Evolutionary conservation across 2,797 vertebrate genomes (phyloP).

Genomic region (Hippoglossus hippoglossus): DNA sequence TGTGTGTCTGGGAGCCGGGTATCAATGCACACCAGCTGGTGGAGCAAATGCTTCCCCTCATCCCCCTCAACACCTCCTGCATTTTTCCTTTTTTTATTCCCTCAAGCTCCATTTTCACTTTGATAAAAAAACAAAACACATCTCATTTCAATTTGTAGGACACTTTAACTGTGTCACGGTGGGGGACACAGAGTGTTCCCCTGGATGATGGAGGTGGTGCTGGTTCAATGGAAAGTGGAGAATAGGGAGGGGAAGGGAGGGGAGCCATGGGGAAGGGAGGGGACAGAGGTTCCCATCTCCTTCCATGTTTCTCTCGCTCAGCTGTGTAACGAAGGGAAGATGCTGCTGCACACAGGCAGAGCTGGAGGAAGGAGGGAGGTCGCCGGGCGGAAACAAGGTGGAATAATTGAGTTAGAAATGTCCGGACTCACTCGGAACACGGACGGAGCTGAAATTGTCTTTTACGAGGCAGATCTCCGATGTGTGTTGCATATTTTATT

Average conservation of each 20-base stretch:
- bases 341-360: conserved; percentile 46
- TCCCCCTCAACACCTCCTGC: conserved; percentile 37
- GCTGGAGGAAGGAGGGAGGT: conserved; percentile 42
- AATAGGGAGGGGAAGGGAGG: conserved; percentile 65
- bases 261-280: conserved; percentile 54
- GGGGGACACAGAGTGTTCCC: conserved; percentile 23
- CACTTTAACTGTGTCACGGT: conserved; percentile 23
- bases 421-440: no score
- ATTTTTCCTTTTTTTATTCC: not conserved
- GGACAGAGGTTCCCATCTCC: conserved; percentile 70
- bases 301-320: conserved; percentile 67
- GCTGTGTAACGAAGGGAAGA: conserved; percentile 59
- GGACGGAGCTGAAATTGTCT: no score
- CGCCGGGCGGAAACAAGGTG: no score
- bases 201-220: conserved; percentile 50
- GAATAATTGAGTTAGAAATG: no score
- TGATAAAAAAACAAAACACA: no score
- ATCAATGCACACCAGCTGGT: conserved; percentile 62
- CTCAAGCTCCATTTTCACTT: not conserved
- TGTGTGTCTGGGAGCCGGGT: conserved; percentile 57
- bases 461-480: not conserved
- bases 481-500: not conserved
- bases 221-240: conserved; percentile 76
- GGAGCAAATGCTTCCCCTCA: conserved; percentile 61
- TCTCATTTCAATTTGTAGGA: not conserved